phyloP scores from a whole-genome alignment of 2,888 invertebrate genomes.

The Cephus sareptanus region DNA sequence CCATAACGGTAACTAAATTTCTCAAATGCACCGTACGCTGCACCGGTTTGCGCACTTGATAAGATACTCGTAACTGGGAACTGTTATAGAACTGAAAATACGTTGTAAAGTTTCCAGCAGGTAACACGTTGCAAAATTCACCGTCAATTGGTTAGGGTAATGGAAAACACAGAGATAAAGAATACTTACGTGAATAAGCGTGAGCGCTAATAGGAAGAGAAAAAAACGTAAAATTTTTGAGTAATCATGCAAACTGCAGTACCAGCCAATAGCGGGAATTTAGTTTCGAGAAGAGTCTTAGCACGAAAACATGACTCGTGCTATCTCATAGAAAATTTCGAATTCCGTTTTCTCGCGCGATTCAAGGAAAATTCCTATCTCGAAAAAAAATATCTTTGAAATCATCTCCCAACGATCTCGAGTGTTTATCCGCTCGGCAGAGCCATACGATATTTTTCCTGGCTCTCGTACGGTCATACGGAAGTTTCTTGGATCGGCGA shows the following conservation, averaged over 20 bases:
- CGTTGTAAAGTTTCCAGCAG: not conserved
- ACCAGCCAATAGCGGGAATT: not conserved
- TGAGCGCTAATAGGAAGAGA: not conserved
- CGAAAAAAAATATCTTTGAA: not conserved
- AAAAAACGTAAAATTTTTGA: not conserved
- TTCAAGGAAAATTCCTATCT: not conserved
- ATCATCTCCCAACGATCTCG: not conserved
- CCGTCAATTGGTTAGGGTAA: not conserved
- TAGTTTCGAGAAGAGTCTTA: not conserved
- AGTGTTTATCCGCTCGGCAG: not conserved
- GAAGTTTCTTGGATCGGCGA: constrained; percentile 44
- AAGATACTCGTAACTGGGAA: not conserved
- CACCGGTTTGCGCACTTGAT: not conserved
- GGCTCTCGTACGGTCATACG: constrained; percentile 31
- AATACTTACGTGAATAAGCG: not conserved
- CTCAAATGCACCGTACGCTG: no score
- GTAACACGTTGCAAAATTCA: not conserved
- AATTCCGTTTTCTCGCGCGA: not conserved
- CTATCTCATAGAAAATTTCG: not conserved
- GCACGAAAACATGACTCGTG: not conserved
- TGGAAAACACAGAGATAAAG: not conserved
- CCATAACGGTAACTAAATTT: no score
- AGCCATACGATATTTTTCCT: not conserved
- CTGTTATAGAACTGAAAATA: not conserved
- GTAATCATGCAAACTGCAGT: not conserved